Percentiles rank a stretch among this genome's conserved stretches.
These are phyloP conservation scores for Ficedula albicollis DNA, from an alignment of 2,797 vertebrate species.

Conservation along the genomic window DNA sequence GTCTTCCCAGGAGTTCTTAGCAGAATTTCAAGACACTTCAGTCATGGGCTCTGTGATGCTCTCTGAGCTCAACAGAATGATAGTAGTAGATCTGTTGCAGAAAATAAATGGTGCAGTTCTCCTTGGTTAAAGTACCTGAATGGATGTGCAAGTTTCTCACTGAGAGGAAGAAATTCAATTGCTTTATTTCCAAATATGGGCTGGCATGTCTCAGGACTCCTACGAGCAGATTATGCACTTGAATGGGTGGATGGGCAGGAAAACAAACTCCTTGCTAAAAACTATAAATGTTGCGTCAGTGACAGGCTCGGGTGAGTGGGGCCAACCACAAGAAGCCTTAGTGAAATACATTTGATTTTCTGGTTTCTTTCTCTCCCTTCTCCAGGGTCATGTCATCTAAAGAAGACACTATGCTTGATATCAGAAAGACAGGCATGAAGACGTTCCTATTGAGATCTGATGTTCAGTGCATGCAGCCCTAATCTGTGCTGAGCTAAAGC, in stretches of 20 bases:
- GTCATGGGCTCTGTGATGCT: neutral
- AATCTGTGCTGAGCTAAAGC: slow-evolving; percentile 60
- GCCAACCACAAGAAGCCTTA: neutral
- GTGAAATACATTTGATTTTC: neutral
- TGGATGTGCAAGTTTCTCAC: neutral
- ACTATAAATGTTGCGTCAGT: neutral
- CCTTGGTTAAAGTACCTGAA: neutral
- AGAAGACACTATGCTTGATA: slow-evolving; percentile 48
- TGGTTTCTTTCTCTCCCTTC: neutral
- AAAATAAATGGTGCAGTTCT: neutral
- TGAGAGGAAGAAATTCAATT: neutral
- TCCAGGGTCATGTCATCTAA: slow-evolving; percentile 30
- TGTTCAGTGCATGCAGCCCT: slow-evolving; percentile 65
- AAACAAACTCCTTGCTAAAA: slow-evolving; percentile 31
- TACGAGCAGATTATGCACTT: neutral
- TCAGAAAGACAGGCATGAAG: slow-evolving; percentile 39
- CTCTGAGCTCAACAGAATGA: neutral
- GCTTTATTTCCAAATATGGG: slow-evolving; percentile 49
- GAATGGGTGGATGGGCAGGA: neutral
- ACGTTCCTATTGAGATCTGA: slow-evolving; percentile 39
- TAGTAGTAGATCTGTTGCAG: neutral
- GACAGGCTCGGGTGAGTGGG: neutral
- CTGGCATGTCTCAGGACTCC: slow-evolving; percentile 33
- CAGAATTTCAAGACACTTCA: neutral
- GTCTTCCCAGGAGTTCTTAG: neutral